These are phyloP conservation scores for Eilema sororculum DNA, from an alignment of 2,888 invertebrate species.

Conservation along the genomic window DNA sequence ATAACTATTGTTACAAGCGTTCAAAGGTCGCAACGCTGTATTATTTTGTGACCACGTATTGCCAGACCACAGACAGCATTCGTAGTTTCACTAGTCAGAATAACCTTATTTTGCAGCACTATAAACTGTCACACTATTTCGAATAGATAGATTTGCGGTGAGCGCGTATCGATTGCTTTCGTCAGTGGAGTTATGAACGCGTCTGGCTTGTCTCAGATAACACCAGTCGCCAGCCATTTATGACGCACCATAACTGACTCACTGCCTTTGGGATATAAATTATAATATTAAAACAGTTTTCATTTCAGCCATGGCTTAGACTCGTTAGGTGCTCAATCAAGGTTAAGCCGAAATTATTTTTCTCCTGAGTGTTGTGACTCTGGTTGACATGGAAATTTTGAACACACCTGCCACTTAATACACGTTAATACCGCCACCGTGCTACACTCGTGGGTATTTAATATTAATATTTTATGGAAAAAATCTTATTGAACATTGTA, in stretches of 20 bases:
- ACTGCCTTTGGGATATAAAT: not conserved
- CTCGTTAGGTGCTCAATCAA: constrained; percentile 26
- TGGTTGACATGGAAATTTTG: constrained; percentile 34
- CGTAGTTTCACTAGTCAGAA: constrained; percentile 53
- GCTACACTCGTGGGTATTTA: constrained; percentile 30
- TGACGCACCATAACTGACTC: constrained; percentile 48
- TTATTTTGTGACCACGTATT: not conserved
- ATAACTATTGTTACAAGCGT: too few relatives aligned
- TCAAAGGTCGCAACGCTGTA: not conserved
- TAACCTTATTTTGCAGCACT: constrained; percentile 60
- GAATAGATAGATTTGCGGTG: constrained; percentile 62
- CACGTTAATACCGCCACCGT: constrained; percentile 33
- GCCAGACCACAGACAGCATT: constrained; percentile 37
- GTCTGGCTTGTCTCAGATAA: constrained; percentile 65
- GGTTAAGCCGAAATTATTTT: constrained; percentile 44
- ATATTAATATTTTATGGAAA: constrained; percentile 35
- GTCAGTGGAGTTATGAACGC: constrained; percentile 54
- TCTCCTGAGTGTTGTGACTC: constrained; percentile 34
- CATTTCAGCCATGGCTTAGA: constrained; percentile 21
- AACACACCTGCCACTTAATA: constrained; percentile 39
- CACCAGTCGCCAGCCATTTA: constrained; percentile 59
- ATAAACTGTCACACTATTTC: constrained; percentile 62
- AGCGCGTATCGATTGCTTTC: constrained; percentile 57
- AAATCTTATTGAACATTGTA: constrained; percentile 29
- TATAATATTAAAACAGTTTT: constrained; percentile 21